Evolutionary conservation across 1,140 invertebrate genomes (phyloP), one percentile per base, ranked within the genome.

Genomic region (Chrysomallon squamiferum): DNA sequence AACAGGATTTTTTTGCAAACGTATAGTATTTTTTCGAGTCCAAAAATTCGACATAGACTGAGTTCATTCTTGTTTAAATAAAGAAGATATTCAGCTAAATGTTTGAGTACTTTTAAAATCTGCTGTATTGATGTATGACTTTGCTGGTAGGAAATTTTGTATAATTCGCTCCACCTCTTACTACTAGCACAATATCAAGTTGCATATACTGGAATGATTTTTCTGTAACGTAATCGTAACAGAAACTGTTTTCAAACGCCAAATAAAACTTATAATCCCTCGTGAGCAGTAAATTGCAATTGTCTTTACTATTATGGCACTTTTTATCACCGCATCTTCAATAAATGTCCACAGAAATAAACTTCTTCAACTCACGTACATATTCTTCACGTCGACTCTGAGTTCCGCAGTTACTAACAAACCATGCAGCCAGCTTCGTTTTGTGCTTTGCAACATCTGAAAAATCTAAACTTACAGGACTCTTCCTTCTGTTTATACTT

Each of bases 211-310:
- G 33, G 80, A 94, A 98, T 81, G 97, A 95, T 82, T 98, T 98
- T 82, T 98, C 96, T 0, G 96, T 97, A 45, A 97, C 94, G 82
- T 98, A 98, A 84, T 98, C 95, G 57, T 54, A 27, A 27, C 50
- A 54, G 18, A 54, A 27, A 27, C 22, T 27, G 50, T 54, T 54
- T 54, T 54, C 50, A 54, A 54, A 54, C 18, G 50, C 22, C 50
- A 87, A 58, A 63, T 87, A 87, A 61, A 77, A 79, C 38, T 75
- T 71, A 45, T 80, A 78, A 3, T 62, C 43, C 1, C 57, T 66
- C 11, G 47, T 32, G 13, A 74, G 25, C 47, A 38, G 22, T 29
- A 52, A n/a, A 35, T 65, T 25, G 35, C 61, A 62, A 15, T 5
- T 38, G 35, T 15, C 6, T 7, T 38, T 38, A 38, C 9, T 59